Base-by-base conservation (phyloP, 30 jellyfish, hydroid and myxozoan species). In the Aurelia aurita complex sp. Pacific region DNA sequence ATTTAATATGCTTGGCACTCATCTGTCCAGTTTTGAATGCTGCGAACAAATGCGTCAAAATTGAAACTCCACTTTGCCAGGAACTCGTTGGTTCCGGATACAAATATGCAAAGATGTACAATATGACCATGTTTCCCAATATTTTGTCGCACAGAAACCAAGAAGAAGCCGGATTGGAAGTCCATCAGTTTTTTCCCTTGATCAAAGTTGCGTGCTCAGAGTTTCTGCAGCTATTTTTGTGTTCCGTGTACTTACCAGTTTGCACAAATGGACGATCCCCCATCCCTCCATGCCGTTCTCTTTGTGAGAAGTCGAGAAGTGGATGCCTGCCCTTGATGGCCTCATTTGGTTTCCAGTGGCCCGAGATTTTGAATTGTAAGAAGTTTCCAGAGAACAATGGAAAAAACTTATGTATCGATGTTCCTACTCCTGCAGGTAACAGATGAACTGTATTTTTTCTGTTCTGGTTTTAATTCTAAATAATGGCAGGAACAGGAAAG, bases 111-210 rank as follows among this genome's bases (percentile, higher is more conserved):
- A 17, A 64, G 76, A 73, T 86, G 76, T 92, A 92, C 80, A 92
- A 92, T 88, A 79, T 59, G 85, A 92, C 98, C 15, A 82, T 82
- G 64, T 92, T 78, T 71, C 98, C 98, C 16, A 92, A 92, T 66
- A 34, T 73, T 38, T 67, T 92, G 53, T 57, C 72, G 35, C 97
- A 92, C 77, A 79, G 98, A 40, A 87, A 83, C 60, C 92, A 81
- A 55, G 97, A 88, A 32, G 98, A 92, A 76, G 98, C 98, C 2
- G 91, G 88, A 4, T 35, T 74, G 57, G 97, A 92, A 83, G 75
- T 92, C 18, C 79, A 60, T n/a, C 85, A 67, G n/a, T 92, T 92
- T 64, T 52, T 23, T 18, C 98, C 98, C 9, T 82, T 92, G 71
- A 69, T 92, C 42, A 64, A 77, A 76, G 94, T 92, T 14, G 71